Conservation (phyloP, 2,888 invertebrate species). For the Chaitophorus viminalis region DNA sequence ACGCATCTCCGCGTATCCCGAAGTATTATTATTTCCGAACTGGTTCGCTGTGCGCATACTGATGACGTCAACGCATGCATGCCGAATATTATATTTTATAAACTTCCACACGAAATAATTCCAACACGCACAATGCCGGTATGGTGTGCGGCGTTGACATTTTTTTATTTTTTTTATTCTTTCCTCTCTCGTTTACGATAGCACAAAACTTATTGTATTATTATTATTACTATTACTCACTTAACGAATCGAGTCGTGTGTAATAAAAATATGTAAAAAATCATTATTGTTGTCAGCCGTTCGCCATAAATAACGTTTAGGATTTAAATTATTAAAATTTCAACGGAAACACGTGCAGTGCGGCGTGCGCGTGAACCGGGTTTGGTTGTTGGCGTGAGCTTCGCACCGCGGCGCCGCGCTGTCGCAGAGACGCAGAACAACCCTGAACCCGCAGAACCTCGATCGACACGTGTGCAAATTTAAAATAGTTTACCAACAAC, state of each 20-base stretch:
- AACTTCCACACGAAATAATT: neutral
- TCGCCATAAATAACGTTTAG: slow-evolving; percentile 35
- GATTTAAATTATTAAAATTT: slow-evolving; percentile 14
- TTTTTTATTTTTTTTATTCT: neutral
- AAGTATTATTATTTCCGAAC: too few relatives aligned
- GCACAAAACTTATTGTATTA: neutral
- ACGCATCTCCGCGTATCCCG: too few relatives aligned
- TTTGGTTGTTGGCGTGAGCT: too few relatives aligned
- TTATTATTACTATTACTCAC: slow-evolving; percentile 12
- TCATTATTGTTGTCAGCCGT: neutral
- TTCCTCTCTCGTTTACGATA: neutral
- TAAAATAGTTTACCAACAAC: too few relatives aligned
- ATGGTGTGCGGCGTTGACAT: neutral
- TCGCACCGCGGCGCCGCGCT: too few relatives aligned
- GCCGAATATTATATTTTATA: neutral
- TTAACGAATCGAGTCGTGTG: slow-evolving; percentile 24
- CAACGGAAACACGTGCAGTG: slow-evolving; percentile 8
- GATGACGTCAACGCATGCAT: neutral
- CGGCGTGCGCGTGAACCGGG: too few relatives aligned
- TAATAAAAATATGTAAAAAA: neutral
- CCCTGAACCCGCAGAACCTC: too few relatives aligned
- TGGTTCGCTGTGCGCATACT: too few relatives aligned
- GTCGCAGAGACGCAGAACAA: too few relatives aligned
- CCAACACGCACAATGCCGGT: neutral
- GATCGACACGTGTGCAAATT: too few relatives aligned